Conservation (phyloP, 1,140 invertebrate genomes). For the Aphis craccivora region DNA sequence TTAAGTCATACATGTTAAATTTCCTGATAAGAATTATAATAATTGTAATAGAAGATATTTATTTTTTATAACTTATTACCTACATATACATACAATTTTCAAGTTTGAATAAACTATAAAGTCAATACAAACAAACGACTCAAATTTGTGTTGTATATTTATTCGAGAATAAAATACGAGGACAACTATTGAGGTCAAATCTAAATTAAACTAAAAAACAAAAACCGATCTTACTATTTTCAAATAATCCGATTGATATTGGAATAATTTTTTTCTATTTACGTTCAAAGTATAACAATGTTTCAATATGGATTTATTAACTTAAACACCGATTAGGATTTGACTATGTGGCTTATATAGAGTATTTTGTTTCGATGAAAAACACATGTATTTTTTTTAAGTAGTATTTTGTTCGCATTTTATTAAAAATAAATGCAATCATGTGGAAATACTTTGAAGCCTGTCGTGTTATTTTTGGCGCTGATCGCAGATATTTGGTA, state of each 20-base stretch:
- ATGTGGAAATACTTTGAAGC: neutral
- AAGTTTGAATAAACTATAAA: neutral
- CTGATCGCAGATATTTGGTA: neutral
- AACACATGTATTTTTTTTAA: neutral
- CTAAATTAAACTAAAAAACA: neutral
- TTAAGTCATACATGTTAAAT: too few relatives aligned
- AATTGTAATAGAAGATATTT: too few relatives aligned
- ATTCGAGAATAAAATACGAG: neutral
- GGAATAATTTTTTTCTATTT: neutral
- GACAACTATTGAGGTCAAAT: neutral
- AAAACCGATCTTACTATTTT: neutral
- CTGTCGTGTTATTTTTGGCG: neutral
- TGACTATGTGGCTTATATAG: neutral
- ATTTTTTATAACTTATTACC: too few relatives aligned
- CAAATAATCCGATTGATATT: neutral
- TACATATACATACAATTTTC: too few relatives aligned
- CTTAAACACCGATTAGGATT: neutral
- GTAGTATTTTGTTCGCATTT: neutral
- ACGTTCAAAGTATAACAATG: neutral
- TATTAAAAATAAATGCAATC: constrained; percentile 14
- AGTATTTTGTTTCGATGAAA: neutral
- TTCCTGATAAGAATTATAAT: too few relatives aligned
- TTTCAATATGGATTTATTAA: neutral
- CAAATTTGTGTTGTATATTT: neutral
- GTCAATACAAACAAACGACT: neutral